Conservation (phyloP, 2,888 invertebrate species). For the Hermaeophaga mercurialis region DNA sequence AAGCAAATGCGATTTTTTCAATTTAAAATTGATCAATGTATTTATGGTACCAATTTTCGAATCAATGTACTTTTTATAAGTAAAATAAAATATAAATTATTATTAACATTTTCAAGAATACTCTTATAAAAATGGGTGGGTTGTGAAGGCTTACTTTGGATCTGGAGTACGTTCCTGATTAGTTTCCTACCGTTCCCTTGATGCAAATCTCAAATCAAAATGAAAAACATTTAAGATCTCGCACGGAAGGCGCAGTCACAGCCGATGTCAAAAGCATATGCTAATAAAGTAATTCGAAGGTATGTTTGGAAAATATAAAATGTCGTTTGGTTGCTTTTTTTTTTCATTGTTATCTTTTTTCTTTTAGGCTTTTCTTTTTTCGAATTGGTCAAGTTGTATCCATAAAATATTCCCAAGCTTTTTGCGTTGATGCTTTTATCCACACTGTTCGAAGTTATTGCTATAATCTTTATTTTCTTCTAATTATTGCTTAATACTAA, state of each 20-base stretch:
- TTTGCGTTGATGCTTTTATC: too few species aligned
- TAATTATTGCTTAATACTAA: too few species aligned
- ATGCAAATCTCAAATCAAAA: conserved; percentile 27
- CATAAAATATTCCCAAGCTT: too few species aligned
- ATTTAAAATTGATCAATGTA: too few species aligned
- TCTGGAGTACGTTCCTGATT: conserved; percentile 6
- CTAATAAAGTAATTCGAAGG: conserved; percentile 31
- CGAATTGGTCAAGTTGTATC: too few species aligned
- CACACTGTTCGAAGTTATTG: too few species aligned
- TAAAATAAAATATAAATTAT: neutral
- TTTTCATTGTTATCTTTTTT: too few species aligned
- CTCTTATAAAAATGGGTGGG: neutral
- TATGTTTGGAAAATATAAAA: conserved; percentile 10
- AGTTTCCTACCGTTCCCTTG: neutral
- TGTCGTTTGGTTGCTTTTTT: neutral
- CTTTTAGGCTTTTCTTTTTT: too few species aligned
- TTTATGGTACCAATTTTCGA: too few species aligned
- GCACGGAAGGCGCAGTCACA: conserved; percentile 15
- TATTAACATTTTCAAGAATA: neutral
- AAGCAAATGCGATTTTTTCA: too few species aligned
- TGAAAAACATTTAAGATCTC: conserved; percentile 29
- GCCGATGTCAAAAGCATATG: conserved; percentile 32
- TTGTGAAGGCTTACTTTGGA: neutral
- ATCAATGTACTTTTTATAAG: too few species aligned
- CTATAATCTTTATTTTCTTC: too few species aligned